phyloP scores from a whole-genome alignment of 2,888 invertebrate genomes.

The Ametastegia equiseti region DNA sequence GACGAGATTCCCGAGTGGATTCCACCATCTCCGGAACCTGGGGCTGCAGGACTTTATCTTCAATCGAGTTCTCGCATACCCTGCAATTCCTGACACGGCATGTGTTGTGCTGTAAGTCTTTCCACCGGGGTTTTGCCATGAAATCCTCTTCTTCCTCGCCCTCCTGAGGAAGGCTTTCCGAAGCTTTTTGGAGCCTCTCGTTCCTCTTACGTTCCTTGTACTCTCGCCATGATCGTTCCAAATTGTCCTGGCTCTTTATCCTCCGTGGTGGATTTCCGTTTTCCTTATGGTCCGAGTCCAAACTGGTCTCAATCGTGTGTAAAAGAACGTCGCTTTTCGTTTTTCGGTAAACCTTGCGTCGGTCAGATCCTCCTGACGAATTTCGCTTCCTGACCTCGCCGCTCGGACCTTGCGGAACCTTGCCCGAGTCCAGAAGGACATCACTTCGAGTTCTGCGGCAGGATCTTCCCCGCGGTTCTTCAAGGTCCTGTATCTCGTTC shows the following conservation, averaged over 20 bases:
- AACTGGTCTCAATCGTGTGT: slow-evolving; percentile 55
- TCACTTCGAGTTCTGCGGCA: slow-evolving; percentile 51
- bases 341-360: slow-evolving; percentile 66
- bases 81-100: slow-evolving; percentile 60
- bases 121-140: slow-evolving; percentile 68
- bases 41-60: slow-evolving; percentile 56
- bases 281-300: slow-evolving; percentile 60
- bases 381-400: slow-evolving; percentile 49
- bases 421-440: slow-evolving; percentile 30
- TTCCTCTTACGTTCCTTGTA: slow-evolving; percentile 67
- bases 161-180: slow-evolving; percentile 52
- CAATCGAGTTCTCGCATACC: slow-evolving; percentile 58
- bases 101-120: slow-evolving; percentile 58
- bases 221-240: slow-evolving; percentile 69
- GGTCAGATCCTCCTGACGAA: slow-evolving; percentile 57
- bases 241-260: slow-evolving; percentile 62
- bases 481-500: slow-evolving; percentile 24
- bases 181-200: slow-evolving; percentile 59
- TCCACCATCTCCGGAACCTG: background rate
- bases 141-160: slow-evolving; percentile 62
- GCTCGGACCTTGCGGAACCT: background rate
- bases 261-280: slow-evolving; percentile 55
- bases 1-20: background rate
- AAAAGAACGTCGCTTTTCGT: slow-evolving; percentile 66
- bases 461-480: slow-evolving; percentile 44